Conservation (phyloP, 2,113 vertebrate species). For the Zosterops borbonicus region DNA sequence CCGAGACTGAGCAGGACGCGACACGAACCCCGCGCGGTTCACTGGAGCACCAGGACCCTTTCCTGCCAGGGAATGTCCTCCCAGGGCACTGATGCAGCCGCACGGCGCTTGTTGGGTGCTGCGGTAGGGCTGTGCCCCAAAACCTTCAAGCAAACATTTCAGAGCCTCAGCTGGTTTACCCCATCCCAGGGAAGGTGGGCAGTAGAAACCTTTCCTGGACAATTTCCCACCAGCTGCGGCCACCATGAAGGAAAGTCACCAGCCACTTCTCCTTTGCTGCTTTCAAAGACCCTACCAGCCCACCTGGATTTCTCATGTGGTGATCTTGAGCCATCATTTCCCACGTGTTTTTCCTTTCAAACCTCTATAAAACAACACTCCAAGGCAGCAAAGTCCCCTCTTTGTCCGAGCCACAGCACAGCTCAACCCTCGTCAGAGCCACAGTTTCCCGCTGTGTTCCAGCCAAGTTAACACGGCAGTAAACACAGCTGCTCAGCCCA, state of each 20-base stretch:
- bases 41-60: neutral
- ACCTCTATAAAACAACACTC: neutral
- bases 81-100: neutral
- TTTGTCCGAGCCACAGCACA: neutral
- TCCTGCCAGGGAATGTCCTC: neutral
- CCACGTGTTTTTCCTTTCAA: neutral
- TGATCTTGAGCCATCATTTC: neutral
- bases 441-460: accelerated
- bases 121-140: neutral
- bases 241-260: neutral
- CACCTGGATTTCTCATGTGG: neutral
- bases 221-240: neutral
- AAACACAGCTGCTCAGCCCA: neutral
- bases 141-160: neutral
- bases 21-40: neutral
- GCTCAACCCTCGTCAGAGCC: neutral
- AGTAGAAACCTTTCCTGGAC: neutral
- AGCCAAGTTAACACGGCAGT: neutral
- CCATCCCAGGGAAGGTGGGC: neutral
- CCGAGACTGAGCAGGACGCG: neutral
- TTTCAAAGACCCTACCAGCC: neutral
- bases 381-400: neutral
- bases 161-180: neutral
- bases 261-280: neutral
- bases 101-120: neutral